A percentile compares a stretch with the other conserved stretches of the same genome.
Conservation (phyloP, 1,140 invertebrate species). For the Gonioctena quinquepunctata region DNA sequence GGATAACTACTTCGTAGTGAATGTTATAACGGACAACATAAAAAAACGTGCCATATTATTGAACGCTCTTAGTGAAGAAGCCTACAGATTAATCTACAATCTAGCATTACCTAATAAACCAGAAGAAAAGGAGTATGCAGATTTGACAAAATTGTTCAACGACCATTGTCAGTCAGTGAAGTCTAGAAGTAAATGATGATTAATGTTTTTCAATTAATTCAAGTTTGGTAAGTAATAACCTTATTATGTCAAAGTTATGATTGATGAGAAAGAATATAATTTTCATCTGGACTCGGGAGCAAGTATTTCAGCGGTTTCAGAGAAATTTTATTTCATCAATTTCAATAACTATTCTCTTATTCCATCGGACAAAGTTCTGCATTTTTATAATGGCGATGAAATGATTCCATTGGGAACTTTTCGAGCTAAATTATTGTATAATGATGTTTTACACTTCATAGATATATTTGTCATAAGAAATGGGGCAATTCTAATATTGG, state of each 20-base stretch:
- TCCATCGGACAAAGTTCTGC: not conserved
- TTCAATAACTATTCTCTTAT: not conserved
- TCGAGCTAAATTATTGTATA: not conserved
- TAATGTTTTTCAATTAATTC: no score
- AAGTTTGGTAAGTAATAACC: not conserved
- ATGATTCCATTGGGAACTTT: not conserved
- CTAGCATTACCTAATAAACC: constrained; percentile 8
- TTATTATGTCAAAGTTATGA: not conserved
- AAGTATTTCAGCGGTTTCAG: no score
- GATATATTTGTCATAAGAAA: constrained; percentile 9
- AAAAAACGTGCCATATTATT: no score
- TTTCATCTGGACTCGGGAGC: constrained; percentile 10
- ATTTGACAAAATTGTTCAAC: constrained; percentile 9
- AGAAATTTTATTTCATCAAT: not conserved
- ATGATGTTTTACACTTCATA: not conserved
- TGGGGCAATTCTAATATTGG: not conserved
- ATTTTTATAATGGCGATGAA: constrained; percentile 2
- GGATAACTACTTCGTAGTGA: no score
- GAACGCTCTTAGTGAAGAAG: constrained; percentile 16
- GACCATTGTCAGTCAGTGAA: constrained; percentile 9
- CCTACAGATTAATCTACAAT: constrained; percentile 22
- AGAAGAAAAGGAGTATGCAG: constrained; percentile 23
- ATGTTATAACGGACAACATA: no score
- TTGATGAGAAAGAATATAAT: not conserved
- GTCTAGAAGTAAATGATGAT: no score